Base-by-base conservation (phyloP, 1,140 invertebrate species). In the Thalassaphorura encarpata region DNA sequence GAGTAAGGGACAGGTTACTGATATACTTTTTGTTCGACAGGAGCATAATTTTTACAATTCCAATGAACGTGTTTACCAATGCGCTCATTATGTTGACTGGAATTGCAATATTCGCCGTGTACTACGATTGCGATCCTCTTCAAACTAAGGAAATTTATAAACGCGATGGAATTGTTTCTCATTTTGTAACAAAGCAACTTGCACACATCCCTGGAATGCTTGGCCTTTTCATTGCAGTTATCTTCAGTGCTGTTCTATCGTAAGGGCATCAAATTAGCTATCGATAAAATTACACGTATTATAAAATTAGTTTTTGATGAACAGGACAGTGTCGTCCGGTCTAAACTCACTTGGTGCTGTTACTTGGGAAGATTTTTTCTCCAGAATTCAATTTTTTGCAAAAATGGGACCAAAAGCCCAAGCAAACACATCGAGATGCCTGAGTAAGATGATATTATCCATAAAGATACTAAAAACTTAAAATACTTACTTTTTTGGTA, bases 321-420 rank as follows among this genome's bases (percentile, higher is more conserved):
- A 0, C 49, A 76, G 75, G 53, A 71, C 75, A 16, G 59, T 75
- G 5, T 75, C 73, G 0, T 75, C 74, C 15, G 69, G 69, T 43
- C 56, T 75, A 3, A 76, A 74, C 54, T 70, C 73, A 1, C 58
- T 76, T 19, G 66, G 73, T 13, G 72, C 73, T 5, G 73, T 76
- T 2, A 72, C 70, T 16, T 70, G 72, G 67, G 68, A 75, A 61
- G 74, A 75, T 23, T 60, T 60, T 61, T 62, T 75, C 26, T 56
- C 72, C 0, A 70, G 70, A 49, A 56, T 64, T 6, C 60, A 55
- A 19, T 56, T 66, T 15, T 60, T 65, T 31, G 11, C 27, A 18
- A 48, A 67, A n/a, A 61, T 74, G 27, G 50, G 61, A 0, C 69
- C 71, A 21, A 52, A 58, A 46, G 68, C 51, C 29, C 66, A 68